A percentile compares a stretch with the other conserved stretches of the same genome.
phyloP scores from a whole-genome alignment of 2,113 vertebrate species.

The Corydoras sp. region DNA sequence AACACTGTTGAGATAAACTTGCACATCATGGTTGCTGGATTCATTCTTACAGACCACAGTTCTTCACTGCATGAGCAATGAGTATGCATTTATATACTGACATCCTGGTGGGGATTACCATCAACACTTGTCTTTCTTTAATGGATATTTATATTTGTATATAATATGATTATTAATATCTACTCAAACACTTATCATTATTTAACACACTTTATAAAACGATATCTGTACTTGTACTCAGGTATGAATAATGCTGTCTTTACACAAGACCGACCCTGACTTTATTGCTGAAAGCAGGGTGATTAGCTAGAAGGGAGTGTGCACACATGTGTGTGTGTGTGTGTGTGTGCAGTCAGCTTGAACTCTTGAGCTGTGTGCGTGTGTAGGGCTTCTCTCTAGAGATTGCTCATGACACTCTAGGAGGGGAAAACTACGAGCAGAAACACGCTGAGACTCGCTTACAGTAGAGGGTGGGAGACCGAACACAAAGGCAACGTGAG shows the following conservation, averaged over 20 bases:
- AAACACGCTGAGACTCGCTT: slow-evolving; percentile 45
- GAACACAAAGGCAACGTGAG: slow-evolving; percentile 18
- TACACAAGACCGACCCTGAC: slow-evolving; percentile 1
- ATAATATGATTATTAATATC: too few species aligned
- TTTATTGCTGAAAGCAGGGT: background rate
- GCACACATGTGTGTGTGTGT: background rate
- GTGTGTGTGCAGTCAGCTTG: slow-evolving; percentile 2
- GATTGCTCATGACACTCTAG: slow-evolving; percentile 47
- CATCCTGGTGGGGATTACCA: background rate
- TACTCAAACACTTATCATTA: background rate
- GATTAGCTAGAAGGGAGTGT: background rate
- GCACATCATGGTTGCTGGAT: too few species aligned
- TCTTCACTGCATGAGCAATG: background rate
- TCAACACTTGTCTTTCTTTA: background rate
- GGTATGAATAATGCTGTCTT: background rate
- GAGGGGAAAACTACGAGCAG: slow-evolving; percentile 33
- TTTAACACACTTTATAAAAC: background rate
- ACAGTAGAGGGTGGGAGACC: slow-evolving; percentile 29
- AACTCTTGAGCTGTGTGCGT: slow-evolving; percentile 20
- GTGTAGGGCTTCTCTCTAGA: slow-evolving; percentile 36
- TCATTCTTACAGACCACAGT: background rate
- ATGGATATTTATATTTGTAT: background rate
- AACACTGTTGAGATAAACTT: too few species aligned
- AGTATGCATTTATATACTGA: background rate
- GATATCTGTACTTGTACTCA: background rate